These are phyloP conservation scores for Karalla daura DNA, from an alignment of 2,797 vertebrate genomes.

Conservation along the genomic window DNA sequence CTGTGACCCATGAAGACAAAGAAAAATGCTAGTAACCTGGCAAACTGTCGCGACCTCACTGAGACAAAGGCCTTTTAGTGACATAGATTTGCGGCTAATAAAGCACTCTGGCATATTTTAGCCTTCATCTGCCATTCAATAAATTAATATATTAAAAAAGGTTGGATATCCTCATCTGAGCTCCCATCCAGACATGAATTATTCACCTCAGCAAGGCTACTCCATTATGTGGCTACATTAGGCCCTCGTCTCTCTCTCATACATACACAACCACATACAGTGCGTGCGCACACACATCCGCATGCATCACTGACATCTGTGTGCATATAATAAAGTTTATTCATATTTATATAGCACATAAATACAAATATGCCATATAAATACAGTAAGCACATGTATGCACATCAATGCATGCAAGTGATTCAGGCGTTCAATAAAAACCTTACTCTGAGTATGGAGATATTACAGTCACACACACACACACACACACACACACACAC, in stretches of 20 bases:
- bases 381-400: slow-evolving; percentile 33
- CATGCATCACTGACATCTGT: slow-evolving; percentile 17
- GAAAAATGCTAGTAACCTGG: slow-evolving; percentile 6
- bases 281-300: slow-evolving; percentile 26
- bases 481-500: slow-evolving; percentile 3
- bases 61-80: slow-evolving; percentile 63
- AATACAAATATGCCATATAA: slow-evolving; percentile 49
- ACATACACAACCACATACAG: slow-evolving; percentile 17
- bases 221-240: slow-evolving; percentile 73
- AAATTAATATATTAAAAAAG: slow-evolving; percentile 76
- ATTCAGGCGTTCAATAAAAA: slow-evolving; percentile 38
- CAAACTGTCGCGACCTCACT: slow-evolving; percentile 12
- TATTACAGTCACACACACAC: neutral
- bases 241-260: slow-evolving; percentile 25
- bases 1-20: slow-evolving; percentile 23
- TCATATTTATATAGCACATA: slow-evolving; percentile 33
- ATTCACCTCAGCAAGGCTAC: slow-evolving; percentile 75
- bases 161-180: slow-evolving; percentile 68
- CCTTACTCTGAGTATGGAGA: slow-evolving; percentile 8
- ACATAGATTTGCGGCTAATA: slow-evolving; percentile 66
- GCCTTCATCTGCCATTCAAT: slow-evolving; percentile 60
- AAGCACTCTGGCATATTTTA: slow-evolving; percentile 68
- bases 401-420: slow-evolving; percentile 19
- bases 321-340: slow-evolving; percentile 42
- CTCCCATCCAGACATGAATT: slow-evolving; percentile 75